phyloP scores from a whole-genome alignment of 2,113 vertebrate genomes.

The Cyprinodon variegatus region DNA sequence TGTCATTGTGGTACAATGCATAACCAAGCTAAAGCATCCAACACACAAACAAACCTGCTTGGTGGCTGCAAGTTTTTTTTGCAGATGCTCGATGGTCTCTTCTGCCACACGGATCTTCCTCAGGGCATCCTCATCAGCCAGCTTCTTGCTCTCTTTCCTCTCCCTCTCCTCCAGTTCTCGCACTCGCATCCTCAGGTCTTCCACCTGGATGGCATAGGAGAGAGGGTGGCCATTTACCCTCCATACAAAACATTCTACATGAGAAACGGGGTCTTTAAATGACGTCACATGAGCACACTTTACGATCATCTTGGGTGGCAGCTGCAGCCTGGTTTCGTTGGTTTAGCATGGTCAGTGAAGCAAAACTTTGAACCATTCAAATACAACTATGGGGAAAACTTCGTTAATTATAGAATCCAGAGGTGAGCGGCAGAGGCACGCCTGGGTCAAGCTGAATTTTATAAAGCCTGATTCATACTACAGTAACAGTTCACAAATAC shows the following conservation, averaged over 20 bases:
- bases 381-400: no score
- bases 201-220: constrained; percentile 74
- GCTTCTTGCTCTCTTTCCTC: constrained; percentile 90
- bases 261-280: no score
- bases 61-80: constrained; percentile 91
- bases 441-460: no score
- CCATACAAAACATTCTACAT: neutral
- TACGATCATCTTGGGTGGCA: no score
- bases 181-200: constrained; percentile 86
- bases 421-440: no score
- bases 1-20: neutral
- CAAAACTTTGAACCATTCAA: no score
- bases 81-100: constrained; percentile 92
- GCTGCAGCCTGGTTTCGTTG: no score
- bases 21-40: neutral
- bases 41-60: constrained; percentile 82
- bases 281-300: no score
- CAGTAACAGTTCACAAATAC: no score
- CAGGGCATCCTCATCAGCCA: constrained; percentile 91
- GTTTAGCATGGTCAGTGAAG: no score
- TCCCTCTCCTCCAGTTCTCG: constrained; percentile 91
- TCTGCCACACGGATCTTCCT: constrained; percentile 89
- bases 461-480: no score
- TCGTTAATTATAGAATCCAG: no score
- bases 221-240: neutral